These are phyloP conservation scores for Microtus pennsylvanicus DNA, from an alignment of 2,113 vertebrate genomes.

Conservation along the genomic window DNA sequence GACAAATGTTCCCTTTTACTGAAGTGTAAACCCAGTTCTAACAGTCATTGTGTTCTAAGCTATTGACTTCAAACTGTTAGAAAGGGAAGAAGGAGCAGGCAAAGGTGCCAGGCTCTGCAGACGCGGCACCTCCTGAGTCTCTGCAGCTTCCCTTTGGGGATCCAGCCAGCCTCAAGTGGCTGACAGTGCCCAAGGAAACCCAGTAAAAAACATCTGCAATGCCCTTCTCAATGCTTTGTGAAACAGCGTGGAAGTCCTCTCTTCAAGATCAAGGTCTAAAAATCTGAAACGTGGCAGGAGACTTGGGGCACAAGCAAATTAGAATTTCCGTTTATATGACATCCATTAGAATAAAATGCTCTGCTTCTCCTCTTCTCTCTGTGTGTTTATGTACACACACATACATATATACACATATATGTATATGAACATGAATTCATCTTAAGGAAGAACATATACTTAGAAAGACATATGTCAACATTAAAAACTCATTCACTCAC, in stretches of 20 bases:
- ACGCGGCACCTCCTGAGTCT: neutral
- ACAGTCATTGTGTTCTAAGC: conserved; percentile 54
- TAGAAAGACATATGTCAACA: neutral
- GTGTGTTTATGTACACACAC: neutral
- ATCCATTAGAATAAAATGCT: neutral
- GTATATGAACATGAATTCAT: neutral
- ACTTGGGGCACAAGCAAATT: neutral
- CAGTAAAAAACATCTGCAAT: neutral
- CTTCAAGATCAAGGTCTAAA: neutral
- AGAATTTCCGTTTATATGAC: conserved; percentile 4
- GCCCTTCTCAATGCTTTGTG: neutral
- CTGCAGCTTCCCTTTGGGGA: neutral
- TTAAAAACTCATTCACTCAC: neutral
- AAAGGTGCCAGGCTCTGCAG: neutral
- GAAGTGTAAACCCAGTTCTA: conserved; percentile 58
- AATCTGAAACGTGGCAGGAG: neutral
- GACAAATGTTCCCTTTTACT: conserved; percentile 62
- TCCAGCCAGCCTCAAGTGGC: neutral
- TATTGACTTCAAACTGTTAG: conserved; percentile 42
- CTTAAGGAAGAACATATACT: neutral
- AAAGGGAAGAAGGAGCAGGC: conserved; percentile 48
- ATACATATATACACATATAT: neutral
- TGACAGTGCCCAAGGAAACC: neutral
- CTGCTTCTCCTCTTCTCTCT: neutral
- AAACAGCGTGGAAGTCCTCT: neutral